Evolutionary conservation across 2,888 invertebrate species (phyloP), one percentile per base, ranked within the genome.

Genomic region (Dicroscelio sp.): DNA sequence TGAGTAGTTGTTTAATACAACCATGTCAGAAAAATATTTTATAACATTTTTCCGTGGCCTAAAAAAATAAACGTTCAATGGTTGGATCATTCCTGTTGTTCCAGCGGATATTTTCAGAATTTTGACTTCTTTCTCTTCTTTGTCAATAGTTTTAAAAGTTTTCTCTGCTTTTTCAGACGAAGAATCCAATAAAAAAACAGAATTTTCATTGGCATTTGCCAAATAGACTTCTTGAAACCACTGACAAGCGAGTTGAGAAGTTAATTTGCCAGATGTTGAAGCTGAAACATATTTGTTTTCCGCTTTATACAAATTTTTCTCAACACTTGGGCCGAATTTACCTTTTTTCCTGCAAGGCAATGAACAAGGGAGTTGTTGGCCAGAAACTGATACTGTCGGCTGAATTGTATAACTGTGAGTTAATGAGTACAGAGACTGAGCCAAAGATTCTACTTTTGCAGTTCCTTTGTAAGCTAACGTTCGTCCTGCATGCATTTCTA

Each of bases 401-500:
- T 71, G 91, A 12, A 91, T 91, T 10, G 89, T 92, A 60, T 90
- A 92, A n/a, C 88, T 90, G 17, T 92, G 88, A 1, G 79, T 88
- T 10, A 69, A 38, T 20, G 82, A 83, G 48, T 83, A 20, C 58
- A 83, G 0, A 6, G 82, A 83, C 43, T 83, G 58, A 6, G 43
- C 82, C n/a, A 71, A 10, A 58, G 60, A n/a, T 83, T 71, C 82
- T 38, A 83, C 71, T 83, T 55, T 83, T 43, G 58, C 3, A 5
- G 82, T 60, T 30, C 82, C 82, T 58, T 60, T 83, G 17, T 35
- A 83, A 25, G 30, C 35, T 14, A 87, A 84, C 20, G 87, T 84
- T 25, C 87, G 71, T n/a, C 84, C 87, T 8, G 78, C 38, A 30
- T 75, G 79, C 71, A 84, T 84, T 38, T 90, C 79, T 2, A 78